phyloP scores from a whole-genome alignment of 2,888 invertebrate genomes.

The Drosophila anomalata region DNA sequence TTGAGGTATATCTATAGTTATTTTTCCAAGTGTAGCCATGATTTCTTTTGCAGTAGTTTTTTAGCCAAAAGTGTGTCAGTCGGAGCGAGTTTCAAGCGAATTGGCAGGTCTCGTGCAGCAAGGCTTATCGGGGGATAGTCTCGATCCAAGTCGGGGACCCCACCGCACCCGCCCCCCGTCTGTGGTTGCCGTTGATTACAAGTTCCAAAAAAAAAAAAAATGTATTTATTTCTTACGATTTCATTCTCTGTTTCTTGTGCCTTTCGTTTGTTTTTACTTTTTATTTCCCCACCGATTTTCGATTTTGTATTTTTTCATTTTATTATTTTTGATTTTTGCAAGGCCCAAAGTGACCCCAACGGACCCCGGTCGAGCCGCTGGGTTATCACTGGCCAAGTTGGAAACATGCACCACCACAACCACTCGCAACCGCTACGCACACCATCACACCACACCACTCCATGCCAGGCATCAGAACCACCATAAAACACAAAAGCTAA shows the following conservation, averaged over 20 bases:
- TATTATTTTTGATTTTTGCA: constrained; percentile 59
- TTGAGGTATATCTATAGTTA: too few species aligned
- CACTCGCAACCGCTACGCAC: constrained; percentile 16
- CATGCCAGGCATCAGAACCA: neutral
- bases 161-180: constrained; percentile 23
- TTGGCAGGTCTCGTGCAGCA: constrained; percentile 73
- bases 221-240: constrained; percentile 32
- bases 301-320: constrained; percentile 9
- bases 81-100: constrained; percentile 69
- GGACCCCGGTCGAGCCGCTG: constrained; percentile 65
- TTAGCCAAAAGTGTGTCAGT: constrained; percentile 42
- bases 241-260: constrained; percentile 29
- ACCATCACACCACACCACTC: constrained; percentile 5
- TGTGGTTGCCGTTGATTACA: constrained; percentile 62
- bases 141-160: constrained; percentile 19
- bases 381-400: constrained; percentile 68
- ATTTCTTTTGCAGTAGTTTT: neutral
- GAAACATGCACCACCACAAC: constrained; percentile 69
- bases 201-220: constrained; percentile 21
- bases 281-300: constrained; percentile 16
- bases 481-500: constrained; percentile 17
- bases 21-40: neutral
- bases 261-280: constrained; percentile 27
- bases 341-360: constrained; percentile 73
- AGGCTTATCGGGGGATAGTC: constrained; percentile 45